Base-by-base conservation (phyloP, 2,113 vertebrate species). In the Hydrolagus affinis region DNA sequence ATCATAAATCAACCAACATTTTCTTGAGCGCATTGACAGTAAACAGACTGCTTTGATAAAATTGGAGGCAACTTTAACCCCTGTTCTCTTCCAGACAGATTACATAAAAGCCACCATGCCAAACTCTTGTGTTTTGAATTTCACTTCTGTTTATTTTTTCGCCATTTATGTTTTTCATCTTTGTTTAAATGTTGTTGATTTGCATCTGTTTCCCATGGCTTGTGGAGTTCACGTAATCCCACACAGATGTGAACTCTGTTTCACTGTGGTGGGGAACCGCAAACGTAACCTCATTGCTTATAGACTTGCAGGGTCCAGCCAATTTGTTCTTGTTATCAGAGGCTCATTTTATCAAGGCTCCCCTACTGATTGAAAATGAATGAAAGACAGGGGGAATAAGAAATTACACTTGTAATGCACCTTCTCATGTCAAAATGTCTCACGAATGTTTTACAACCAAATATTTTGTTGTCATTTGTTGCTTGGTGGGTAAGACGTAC, bases 41-140 rank as follows among this genome's bases (percentile, higher is more conserved):
- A 73, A 73, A 30, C 12, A 14, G n/a, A 62, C 25, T 78, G 76
- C 62, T 78, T 14, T 62, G 76, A 78, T 78, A 78, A 78, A 78
- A 77, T 77, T 57, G n/a, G 75, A 77, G 59, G 25, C 15, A 25
- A 11, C 59, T 78, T 76, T 23, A 76, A 78, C 11, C n/a, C 57
- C n/a, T 44, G 44, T 44, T 44, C 44, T 6, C 44, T 44, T 77
- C 44, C 0, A 14, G 11, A 77, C 6, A 11, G 56, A 59, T 77
- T 59, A 14, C 23, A 19, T 57, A 75, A 32, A 76, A 19, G 30
- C 12, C 21, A 25, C 32, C 57, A 8, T 76, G 75, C 56, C 75
- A 78, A 60, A 78, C 56, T 60, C 60, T 73, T 73, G 57, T 25
- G 4, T 78, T 74, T 60, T 60, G 56, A 59, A 59, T 77, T 44